Percentiles rank a stretch among this genome's conserved stretches.
Conservation (phyloP, 2,113 vertebrate species). For the Gracilinanus agilis region DNA sequence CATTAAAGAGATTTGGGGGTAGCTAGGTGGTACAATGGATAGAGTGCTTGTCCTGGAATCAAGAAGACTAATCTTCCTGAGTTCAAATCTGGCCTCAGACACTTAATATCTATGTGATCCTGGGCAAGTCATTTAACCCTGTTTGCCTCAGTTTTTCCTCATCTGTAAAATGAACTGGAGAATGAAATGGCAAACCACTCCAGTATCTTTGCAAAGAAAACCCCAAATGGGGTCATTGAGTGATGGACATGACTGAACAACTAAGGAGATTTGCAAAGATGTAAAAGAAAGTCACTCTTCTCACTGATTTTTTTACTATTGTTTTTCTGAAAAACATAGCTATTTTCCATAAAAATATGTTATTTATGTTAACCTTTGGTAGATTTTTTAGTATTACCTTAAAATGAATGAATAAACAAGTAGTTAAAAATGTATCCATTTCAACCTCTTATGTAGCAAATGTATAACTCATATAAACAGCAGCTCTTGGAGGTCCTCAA, state of each 20-base stretch:
- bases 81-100: too few relatives aligned
- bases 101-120: too few relatives aligned
- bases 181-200: too few relatives aligned
- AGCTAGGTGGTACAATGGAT: too few relatives aligned
- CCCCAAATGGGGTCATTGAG: too few relatives aligned
- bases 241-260: too few relatives aligned
- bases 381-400: neutral
- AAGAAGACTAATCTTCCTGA: too few relatives aligned
- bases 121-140: too few relatives aligned
- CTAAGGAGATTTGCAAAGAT: neutral
- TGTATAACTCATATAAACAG: neutral
- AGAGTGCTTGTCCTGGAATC: too few relatives aligned
- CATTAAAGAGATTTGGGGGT: neutral
- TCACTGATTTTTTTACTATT: neutral
- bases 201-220: too few relatives aligned
- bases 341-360: neutral
- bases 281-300: neutral
- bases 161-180: too few relatives aligned
- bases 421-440: neutral
- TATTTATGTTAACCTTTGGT: neutral
- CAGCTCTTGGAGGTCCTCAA: neutral
- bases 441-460: neutral
- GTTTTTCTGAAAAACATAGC: neutral
- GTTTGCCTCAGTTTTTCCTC: too few relatives aligned
- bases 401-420: neutral